Base-by-base conservation (phyloP, 1,140 invertebrate genomes). In the Drosophila nigrodunni region DNA sequence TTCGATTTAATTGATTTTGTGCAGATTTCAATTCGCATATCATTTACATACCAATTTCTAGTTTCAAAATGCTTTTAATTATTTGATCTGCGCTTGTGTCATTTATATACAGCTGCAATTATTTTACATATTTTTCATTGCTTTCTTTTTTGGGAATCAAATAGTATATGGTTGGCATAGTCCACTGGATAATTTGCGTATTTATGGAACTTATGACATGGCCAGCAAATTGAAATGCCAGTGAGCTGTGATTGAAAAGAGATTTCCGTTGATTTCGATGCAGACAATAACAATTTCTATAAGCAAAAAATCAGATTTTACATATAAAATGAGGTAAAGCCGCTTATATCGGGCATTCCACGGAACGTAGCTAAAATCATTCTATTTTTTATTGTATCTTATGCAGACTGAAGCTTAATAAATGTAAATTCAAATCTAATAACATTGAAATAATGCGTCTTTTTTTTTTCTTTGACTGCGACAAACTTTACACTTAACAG, bases 1-100 rank as follows among this genome's bases (percentile, higher is more conserved):
- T 78, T 65, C 34, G 10, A 52, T 76, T 82, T 60, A 87, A 79
- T 87, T 86, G 79, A 86, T 82, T 86, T 82, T 79, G 70, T 76
- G 67, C 46, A 55, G 60, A 81, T 59, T 57, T 47, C 37, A 43
- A 55, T 54, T 72, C 46, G 25, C 61, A 60, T 41, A 52, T 61
- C 75, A 60, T 62, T 74, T 59, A 39, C 64, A 64, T 69, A 25
- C 30, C 18, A 49, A 66, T 80, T 58, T 70, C 57, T 44, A 46
- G 39, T 60, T 44, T 21, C 18, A 39, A 21, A 57, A 57, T 13
- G 18, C 25, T 64, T 64, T 43, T 8, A 64, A 30, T 21, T 43
- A 35, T 46, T 55, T 57, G 34, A 25, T 37, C 44, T 47, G 15
- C 8, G 8, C 35, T 15, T 37, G 11, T 62, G 39, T n/a, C 47